phyloP scores from a whole-genome alignment of 2,888 invertebrate species.

The Clistopyga incitator region DNA sequence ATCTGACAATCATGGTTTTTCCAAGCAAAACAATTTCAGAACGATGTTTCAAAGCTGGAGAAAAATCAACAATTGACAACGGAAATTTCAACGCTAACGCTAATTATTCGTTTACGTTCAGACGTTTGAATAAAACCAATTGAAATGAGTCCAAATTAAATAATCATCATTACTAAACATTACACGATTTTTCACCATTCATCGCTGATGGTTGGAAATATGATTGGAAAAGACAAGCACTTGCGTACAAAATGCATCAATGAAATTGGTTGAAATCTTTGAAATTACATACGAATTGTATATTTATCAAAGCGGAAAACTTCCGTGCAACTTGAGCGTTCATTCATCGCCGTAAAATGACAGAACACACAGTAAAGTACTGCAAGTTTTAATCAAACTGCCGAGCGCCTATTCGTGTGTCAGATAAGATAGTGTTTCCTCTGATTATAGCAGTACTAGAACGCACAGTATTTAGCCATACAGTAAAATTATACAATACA shows the following conservation, averaged over 20 bases:
- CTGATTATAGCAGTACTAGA: slow-evolving; percentile 38
- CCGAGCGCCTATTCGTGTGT: slow-evolving; percentile 1
- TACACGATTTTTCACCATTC: neutral
- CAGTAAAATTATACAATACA: neutral
- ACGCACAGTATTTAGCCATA: neutral
- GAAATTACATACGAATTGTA: neutral
- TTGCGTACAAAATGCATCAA: neutral
- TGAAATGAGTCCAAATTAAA: neutral
- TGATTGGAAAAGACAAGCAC: neutral
- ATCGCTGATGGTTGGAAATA: neutral
- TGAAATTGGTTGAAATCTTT: neutral
- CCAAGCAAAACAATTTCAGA: too few species aligned
- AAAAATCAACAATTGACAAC: too few species aligned
- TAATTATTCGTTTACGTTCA: too few species aligned
- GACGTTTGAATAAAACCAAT: too few species aligned
- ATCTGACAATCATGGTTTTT: too few species aligned
- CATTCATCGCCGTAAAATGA: slow-evolving; percentile 3
- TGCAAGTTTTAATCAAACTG: neutral
- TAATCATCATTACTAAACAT: neutral
- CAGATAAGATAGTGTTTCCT: slow-evolving; percentile 66
- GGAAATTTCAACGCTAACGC: too few species aligned
- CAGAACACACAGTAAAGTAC: neutral
- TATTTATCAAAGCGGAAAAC: neutral
- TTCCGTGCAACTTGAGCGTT: neutral
- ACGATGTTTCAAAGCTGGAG: too few species aligned